Percentiles rank a stretch among this genome's conserved stretches.
phyloP scores from a whole-genome alignment of 2,797 vertebrate genomes.

The Pangasius djambal region DNA sequence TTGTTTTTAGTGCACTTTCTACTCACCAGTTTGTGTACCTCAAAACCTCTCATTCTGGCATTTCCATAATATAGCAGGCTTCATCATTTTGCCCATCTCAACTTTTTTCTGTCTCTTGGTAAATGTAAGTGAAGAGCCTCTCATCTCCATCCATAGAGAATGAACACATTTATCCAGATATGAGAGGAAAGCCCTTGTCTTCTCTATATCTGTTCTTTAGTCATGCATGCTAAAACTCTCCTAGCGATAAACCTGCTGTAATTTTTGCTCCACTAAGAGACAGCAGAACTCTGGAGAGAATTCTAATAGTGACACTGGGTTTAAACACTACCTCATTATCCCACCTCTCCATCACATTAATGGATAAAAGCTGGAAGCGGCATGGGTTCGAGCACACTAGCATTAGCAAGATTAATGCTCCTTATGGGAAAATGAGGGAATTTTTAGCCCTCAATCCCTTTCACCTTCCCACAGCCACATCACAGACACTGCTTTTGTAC shows the following conservation, averaged over 20 bases:
- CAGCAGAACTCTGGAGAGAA: slow-evolving; percentile 12
- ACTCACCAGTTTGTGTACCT: background rate
- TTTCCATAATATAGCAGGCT: background rate
- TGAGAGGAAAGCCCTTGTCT: background rate
- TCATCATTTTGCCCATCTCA: background rate
- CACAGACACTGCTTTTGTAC: background rate
- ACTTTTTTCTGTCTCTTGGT: background rate
- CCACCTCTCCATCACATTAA: slow-evolving; percentile 28
- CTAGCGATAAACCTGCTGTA: background rate
- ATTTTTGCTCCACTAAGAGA: background rate
- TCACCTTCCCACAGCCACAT: background rate
- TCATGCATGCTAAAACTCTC: slow-evolving; percentile 1
- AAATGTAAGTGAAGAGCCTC: slow-evolving; percentile 1
- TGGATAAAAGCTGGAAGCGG: slow-evolving; percentile 27
- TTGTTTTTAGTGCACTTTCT: background rate
- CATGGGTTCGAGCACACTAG: background rate
- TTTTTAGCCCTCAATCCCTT: background rate
- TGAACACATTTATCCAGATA: slow-evolving; percentile 4
- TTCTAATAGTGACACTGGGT: background rate
- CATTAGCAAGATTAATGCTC: slow-evolving; percentile 33
- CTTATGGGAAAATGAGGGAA: slow-evolving; percentile 15
- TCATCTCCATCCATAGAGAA: slow-evolving; percentile 2
- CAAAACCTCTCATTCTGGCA: background rate
- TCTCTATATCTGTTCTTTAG: background rate
- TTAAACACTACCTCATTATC: slow-evolving; percentile 36